Percentiles rank a stretch among this genome's conserved stretches.
Evolutionary conservation across 2,888 invertebrate genomes (phyloP).

Genomic region (Acanthosepion pharaonis): DNA sequence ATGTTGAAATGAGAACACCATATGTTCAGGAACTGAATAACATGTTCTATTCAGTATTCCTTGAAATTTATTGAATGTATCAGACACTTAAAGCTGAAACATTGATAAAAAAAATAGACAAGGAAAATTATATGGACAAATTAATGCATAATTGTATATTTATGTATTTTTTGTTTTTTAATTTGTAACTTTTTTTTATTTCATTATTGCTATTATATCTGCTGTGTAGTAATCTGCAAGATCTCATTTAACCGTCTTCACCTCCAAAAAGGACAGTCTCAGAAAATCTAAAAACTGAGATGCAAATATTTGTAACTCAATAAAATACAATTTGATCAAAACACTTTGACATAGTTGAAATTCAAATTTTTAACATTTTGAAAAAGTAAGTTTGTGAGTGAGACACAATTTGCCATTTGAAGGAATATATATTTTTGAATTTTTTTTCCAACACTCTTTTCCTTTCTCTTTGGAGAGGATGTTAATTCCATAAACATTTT

Average conservation of each 20-base stretch:
- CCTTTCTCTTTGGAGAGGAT: neutral
- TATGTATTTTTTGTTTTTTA: neutral
- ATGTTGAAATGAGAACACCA: no score
- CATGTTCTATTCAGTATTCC: no score
- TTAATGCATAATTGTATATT: neutral
- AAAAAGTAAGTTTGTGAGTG: neutral
- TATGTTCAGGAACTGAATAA: no score
- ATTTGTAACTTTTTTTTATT: no score
- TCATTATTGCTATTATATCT: neutral
- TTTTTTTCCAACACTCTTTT: neutral
- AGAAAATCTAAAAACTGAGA: neutral
- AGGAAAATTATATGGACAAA: neutral
- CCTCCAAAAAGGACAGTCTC: neutral
- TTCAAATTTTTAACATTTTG: neutral
- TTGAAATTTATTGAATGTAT: no score
- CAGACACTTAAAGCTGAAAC: neutral
- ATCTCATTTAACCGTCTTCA: neutral
- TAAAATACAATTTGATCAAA: neutral
- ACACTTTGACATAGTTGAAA: neutral
- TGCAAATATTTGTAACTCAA: neutral
- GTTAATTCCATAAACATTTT: neutral
- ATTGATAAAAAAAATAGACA: neutral
- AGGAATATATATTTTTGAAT: neutral
- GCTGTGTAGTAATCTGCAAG: neutral
- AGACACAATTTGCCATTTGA: neutral